Percentiles rank a stretch among this genome's conserved stretches.
phyloP scores from a whole-genome alignment of 2,888 invertebrate genomes.

The Antheraea yamamai region DNA sequence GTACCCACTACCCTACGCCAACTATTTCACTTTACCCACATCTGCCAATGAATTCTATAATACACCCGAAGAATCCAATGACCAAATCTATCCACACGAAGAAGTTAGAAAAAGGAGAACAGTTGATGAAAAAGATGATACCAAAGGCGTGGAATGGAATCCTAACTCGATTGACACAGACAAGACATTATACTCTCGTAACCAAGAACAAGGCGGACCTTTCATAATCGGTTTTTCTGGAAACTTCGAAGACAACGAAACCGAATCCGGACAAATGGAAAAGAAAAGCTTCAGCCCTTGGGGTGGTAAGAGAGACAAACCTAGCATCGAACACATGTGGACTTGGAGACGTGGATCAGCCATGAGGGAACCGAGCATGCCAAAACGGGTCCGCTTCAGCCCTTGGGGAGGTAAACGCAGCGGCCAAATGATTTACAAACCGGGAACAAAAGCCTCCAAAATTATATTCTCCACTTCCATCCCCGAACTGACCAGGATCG shows the following conservation, averaged over 20 bases:
- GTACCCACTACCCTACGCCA: constrained; percentile 51
- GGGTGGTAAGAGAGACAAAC: constrained; percentile 66
- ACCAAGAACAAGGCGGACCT: constrained; percentile 41
- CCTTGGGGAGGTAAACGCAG: constrained; percentile 77
- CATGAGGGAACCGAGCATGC: constrained; percentile 72
- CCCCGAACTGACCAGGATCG: constrained; percentile 64
- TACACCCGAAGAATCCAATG: constrained; percentile 30
- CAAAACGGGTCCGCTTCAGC: constrained; percentile 73
- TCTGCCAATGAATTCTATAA: constrained; percentile 13
- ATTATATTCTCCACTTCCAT: constrained; percentile 64
- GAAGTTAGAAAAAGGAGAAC: constrained; percentile 41
- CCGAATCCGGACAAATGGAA: constrained; percentile 43
- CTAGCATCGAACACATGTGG: constrained; percentile 59
- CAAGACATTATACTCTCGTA: constrained; percentile 48
- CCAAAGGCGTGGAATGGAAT: constrained; percentile 46
- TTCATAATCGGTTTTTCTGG: constrained; percentile 40
- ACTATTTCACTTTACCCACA: constrained; percentile 50
- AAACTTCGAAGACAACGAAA: constrained; percentile 43
- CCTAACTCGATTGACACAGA: constrained; percentile 55
- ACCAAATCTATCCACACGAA: constrained; percentile 32
- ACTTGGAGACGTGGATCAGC: constrained; percentile 64
- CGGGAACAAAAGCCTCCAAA: constrained; percentile 58
- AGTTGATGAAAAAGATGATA: constrained; percentile 41
- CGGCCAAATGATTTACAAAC: constrained; percentile 68
- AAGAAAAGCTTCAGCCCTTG: constrained; percentile 74